Evolutionary conservation across 64 coral and sea anemone genomes (phyloP), one percentile per base, ranked within the genome.

Genomic region (Platygyra sinensis): DNA sequence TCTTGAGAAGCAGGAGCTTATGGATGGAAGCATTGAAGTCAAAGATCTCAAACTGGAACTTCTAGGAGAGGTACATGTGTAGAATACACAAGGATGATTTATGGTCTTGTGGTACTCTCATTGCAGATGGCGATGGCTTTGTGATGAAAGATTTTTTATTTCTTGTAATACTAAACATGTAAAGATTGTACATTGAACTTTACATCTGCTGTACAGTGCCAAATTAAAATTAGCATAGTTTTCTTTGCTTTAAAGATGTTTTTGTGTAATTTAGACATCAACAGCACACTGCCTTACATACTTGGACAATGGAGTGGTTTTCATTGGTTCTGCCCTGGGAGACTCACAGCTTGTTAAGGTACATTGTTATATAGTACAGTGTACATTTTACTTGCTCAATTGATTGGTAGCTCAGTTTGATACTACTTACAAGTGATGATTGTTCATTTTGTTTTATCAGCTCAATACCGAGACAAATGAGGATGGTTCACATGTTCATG

Each of bases 61-160:
- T 50, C 87, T 98, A 39, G 96, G 96, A 93, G 96, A 98, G 96
- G 96, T 95, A 95, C n/a, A n/a, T n/a, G n/a, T n/a, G n/a, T n/a
- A n/a, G 8, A 71, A 5, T 17, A 72, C 15, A 73, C 2, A 49
- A 11, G 18, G 24, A 31, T 8, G 14, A 46, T 36, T 36, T 36
- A 36, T 36, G 3, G 1, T 36, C 33, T 36, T 3, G 19, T 28
- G 42, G 42, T 46, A 46, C 54, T 13, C 0, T 57, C 54, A 57
- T 3, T 14, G 54, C 15, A 16, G 54, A 15, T 57, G 10, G 10
- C 2, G 15, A 57, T 57, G 54, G 15, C 11, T 57, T 12, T 57
- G 54, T 57, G 54, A 57, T 57, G 54, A 57, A 16, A 57, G 10
- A 57, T 57, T 57, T 57, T 3, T 46, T 57, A 57, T 57, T 57